Conservation (phyloP, 2,113 vertebrate species). For the Diadophis punctatus region DNA sequence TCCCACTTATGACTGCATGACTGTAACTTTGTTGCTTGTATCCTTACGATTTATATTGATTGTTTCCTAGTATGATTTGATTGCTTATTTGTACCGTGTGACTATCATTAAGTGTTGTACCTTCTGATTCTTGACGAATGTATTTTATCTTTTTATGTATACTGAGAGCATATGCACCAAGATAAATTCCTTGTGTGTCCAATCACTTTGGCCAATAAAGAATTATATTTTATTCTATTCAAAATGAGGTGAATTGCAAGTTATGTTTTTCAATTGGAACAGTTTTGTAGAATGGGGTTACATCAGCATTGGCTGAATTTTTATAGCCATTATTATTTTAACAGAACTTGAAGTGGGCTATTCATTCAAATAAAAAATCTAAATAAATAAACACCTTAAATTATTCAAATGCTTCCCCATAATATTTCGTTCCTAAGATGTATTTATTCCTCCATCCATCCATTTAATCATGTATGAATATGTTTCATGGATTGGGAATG, state of each 20-base stretch:
- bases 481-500: slow-evolving; percentile 7
- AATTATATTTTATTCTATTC: no score
- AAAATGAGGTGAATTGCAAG: not conserved
- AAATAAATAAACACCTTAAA: slow-evolving; percentile 49
- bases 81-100: no score
- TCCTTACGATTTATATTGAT: no score
- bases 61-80: no score
- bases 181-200: no score
- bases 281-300: not conserved
- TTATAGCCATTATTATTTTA: slow-evolving; percentile 2
- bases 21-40: no score
- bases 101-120: no score
- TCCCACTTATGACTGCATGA: no score
- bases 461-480: slow-evolving; percentile 7
- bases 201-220: no score
- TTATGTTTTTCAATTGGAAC: not conserved
- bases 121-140: no score
- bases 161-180: no score
- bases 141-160: no score
- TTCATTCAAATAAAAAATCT: not conserved
- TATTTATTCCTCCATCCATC: not conserved
- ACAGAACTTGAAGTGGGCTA: not conserved
- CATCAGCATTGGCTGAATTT: not conserved
- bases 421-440: slow-evolving; percentile 26
- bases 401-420: slow-evolving; percentile 36